Base-by-base conservation (phyloP, 2,797 vertebrate species). In the Onychomys leucogaster region DNA sequence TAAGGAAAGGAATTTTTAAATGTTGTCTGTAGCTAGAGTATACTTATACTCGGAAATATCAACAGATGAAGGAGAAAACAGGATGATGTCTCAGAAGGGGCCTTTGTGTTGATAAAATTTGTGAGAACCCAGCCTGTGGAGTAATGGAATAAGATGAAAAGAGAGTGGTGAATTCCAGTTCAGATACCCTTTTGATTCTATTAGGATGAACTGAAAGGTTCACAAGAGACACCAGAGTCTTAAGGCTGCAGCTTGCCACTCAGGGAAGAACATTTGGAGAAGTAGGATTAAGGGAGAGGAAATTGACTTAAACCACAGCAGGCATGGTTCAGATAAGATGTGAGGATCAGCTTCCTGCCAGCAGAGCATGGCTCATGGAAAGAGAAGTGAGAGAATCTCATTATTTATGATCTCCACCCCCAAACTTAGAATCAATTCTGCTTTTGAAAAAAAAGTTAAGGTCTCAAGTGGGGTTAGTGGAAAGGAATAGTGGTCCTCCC, bases 211-310 rank as follows among this genome's bases (percentile, higher is more conserved):
- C 27, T 46, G 34, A 46, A 43, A 94, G 11, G 11, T 91, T 92
- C 52, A 89, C 57, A 89, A 94, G 52, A 87, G 25, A 61, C n/a
- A 85, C 25, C 7, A 94, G 65, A 86, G 5, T 8, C 32, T 94
- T 49, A 29, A 90, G 29, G 25, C 23, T 96, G 57, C 17, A 89
- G 12, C n/a, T 87, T 96, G 52, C 34, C 86, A 83, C 6, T 93
- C 75, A 96, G 25, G 34, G 83, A 80, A 78, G 41, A 93, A 91
- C 78, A 32, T 94, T 96, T 94, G 94, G 63, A 94, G 86, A 97
- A 94, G 86, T 96, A 94, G 97, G 83, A 97, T 96, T 97, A 95
- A 92, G 89, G 78, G 90, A 97, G 63, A 93, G 97, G 91, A 96
- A 96, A 81, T 84, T 95, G 83, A 93, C 57, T 96, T 96, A 97